Conservation (phyloP, 2,888 invertebrate species). For the Hylaea fasciaria region DNA sequence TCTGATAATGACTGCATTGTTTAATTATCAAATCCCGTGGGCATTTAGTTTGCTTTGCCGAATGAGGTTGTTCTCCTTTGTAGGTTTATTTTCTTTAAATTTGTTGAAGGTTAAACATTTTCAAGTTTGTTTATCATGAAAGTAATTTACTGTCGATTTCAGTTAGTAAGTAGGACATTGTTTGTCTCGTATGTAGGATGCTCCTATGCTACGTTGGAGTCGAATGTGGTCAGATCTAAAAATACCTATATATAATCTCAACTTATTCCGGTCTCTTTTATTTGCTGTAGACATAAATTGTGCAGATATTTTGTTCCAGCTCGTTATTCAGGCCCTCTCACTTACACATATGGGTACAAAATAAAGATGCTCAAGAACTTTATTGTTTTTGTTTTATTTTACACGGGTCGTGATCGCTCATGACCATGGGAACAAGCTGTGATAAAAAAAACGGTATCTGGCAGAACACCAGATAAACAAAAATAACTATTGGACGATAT, state of each 20-base stretch:
- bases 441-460: conserved; percentile 35
- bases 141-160: too few species aligned
- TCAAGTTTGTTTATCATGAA: too few species aligned
- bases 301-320: background rate
- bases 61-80: background rate
- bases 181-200: too few species aligned
- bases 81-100: background rate
- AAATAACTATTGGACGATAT: background rate
- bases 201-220: background rate
- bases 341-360: conserved; percentile 1
- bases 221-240: conserved; percentile 21
- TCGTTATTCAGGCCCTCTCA: background rate
- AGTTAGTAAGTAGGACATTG: too few species aligned
- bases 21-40: conserved; percentile 14
- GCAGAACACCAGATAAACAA: conserved; percentile 42
- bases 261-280: conserved; percentile 14
- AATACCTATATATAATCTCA: conserved; percentile 4
- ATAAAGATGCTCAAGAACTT: conserved; percentile 17
- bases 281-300: conserved; percentile 12
- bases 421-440: conserved; percentile 12
- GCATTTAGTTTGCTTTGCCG: conserved; percentile 16
- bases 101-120: background rate
- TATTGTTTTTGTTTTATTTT: conserved; percentile 5
- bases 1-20: conserved; percentile 6
- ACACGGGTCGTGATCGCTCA: conserved; percentile 7